phyloP scores from a whole-genome alignment of 2,113 vertebrate genomes.

The Egretta garzetta region DNA sequence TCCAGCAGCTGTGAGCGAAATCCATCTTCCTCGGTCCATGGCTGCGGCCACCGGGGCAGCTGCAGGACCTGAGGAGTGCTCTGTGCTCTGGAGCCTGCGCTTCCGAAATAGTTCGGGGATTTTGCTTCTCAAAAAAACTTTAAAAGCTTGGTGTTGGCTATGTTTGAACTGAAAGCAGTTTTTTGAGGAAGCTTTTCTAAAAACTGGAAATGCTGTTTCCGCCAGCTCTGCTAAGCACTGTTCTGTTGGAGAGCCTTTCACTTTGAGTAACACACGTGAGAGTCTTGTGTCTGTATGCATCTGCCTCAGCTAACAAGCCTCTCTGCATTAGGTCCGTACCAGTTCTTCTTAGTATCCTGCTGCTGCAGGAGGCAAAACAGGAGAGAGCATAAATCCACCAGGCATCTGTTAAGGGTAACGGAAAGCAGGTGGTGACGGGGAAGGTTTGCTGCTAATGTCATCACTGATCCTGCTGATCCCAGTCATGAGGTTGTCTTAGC shows the following conservation, averaged over 20 bases:
- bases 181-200: slow-evolving; percentile 4
- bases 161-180: neutral
- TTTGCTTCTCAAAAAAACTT: neutral
- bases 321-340: accelerated
- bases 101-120: neutral
- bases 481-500: neutral
- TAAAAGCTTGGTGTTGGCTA: neutral
- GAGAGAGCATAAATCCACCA: neutral
- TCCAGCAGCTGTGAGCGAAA: neutral
- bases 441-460: neutral
- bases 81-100: neutral
- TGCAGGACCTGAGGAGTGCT: neutral
- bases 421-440: neutral
- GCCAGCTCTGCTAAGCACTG: neutral
- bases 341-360: neutral
- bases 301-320: neutral
- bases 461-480: neutral
- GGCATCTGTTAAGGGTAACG: neutral
- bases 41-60: accelerated
- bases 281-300: neutral
- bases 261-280: neutral
- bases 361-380: neutral
- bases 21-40: neutral
- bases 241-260: neutral
- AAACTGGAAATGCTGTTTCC: neutral